Evolutionary conservation across 2,888 invertebrate species (phyloP).

Genomic region (Caenorhabditis angaria): DNA sequence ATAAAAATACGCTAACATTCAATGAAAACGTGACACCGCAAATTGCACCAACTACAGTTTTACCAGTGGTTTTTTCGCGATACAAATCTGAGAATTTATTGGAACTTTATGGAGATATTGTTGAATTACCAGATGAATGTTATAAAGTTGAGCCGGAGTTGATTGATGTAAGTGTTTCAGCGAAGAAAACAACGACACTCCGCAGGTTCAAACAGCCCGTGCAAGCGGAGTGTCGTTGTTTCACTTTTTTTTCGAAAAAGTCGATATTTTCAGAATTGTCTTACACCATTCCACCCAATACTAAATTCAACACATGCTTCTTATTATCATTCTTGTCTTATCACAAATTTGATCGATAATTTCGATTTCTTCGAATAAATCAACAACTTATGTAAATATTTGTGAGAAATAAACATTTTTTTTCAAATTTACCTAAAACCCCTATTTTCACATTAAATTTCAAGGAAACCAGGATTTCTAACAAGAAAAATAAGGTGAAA

Average conservation of each 20-base stretch:
- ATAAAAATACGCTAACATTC: constrained; percentile 18
- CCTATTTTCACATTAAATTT: neutral
- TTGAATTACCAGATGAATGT: constrained; percentile 22
- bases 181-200: no score
- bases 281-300: constrained; percentile 21
- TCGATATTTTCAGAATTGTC: constrained; percentile 21
- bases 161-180: constrained; percentile 18
- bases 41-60: constrained; percentile 14
- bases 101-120: constrained; percentile 11
- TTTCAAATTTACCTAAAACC: neutral
- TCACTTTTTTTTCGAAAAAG: neutral
- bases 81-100: constrained; percentile 31
- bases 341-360: constrained; percentile 23
- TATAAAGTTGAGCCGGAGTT: constrained; percentile 7
- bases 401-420: no score
- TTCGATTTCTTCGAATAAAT: constrained; percentile 27
- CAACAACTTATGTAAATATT: no score
- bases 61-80: constrained; percentile 21
- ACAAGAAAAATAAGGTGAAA: no score
- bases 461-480: no score
- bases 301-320: constrained; percentile 23
- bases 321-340: constrained; percentile 29
- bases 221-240: no score
- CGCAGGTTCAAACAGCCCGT: no score
- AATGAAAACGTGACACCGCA: constrained; percentile 11